A percentile compares a stretch with the other conserved stretches of the same genome.
phyloP scores from a whole-genome alignment of 2,113 vertebrate species.

The Chlamydotis undulata region DNA sequence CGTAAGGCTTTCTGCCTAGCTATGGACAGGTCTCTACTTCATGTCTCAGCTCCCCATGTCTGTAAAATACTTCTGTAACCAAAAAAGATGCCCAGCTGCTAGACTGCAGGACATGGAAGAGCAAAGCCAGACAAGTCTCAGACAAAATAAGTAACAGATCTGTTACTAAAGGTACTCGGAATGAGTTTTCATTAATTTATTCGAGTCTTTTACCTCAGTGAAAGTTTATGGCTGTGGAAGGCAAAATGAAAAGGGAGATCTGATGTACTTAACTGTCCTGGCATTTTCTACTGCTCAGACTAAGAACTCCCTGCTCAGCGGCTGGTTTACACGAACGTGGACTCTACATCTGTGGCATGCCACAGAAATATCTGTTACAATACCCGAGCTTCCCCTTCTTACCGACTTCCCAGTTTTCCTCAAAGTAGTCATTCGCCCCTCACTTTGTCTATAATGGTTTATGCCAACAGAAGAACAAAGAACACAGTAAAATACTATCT shows the following conservation, averaged over 20 bases:
- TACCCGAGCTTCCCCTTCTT: neutral
- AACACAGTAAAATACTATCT: neutral
- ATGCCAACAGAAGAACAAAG: neutral
- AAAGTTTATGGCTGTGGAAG: neutral
- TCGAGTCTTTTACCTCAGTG: neutral
- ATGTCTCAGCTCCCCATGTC: rapidly evolving
- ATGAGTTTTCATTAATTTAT: neutral
- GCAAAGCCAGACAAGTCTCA: neutral
- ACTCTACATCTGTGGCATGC: too few species aligned
- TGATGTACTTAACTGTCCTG: neutral
- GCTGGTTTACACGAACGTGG: rapidly evolving
- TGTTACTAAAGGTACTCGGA: neutral
- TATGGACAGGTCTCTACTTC: too few species aligned
- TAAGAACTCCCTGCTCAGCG: neutral
- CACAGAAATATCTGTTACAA: neutral
- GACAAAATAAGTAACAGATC: neutral
- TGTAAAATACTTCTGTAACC: neutral
- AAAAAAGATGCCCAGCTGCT: neutral
- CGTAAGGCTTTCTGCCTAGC: neutral
- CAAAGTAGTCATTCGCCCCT: neutral
- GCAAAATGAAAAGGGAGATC: neutral
- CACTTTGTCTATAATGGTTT: neutral
- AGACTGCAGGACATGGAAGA: too few species aligned
- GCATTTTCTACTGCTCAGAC: neutral
- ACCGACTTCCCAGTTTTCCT: neutral